Conservation (phyloP, 1,140 invertebrate species). For the Drosophila subpulchrella region DNA sequence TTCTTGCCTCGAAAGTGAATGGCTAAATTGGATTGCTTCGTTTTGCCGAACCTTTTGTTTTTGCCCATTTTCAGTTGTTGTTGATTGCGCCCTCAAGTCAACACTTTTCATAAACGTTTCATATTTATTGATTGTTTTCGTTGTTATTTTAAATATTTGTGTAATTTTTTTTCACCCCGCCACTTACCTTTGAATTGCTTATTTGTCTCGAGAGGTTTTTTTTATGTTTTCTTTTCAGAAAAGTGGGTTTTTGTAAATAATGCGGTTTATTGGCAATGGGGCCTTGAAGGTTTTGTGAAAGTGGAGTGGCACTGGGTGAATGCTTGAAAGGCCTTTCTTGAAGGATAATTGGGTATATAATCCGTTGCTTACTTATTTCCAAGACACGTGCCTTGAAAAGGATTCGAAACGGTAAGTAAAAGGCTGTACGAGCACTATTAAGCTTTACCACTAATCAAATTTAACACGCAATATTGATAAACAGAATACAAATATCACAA, state of each 20-base stretch:
- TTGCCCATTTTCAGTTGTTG: constrained; percentile 33
- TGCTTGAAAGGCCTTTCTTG: constrained; percentile 7
- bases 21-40: constrained; percentile 36
- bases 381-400: constrained; percentile 2
- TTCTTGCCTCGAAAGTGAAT: constrained; percentile 68
- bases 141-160: constrained; percentile 73
- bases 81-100: constrained; percentile 70
- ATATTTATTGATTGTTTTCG: constrained; percentile 74
- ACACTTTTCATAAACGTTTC: constrained; percentile 67
- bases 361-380: not conserved
- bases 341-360: constrained; percentile 15
- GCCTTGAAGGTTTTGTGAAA: constrained; percentile 37
- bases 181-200: constrained; percentile 42
- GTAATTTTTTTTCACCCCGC: constrained; percentile 35
- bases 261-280: constrained; percentile 27
- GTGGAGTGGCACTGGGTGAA: constrained; percentile 9
- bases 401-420: not conserved
- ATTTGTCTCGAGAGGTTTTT: constrained; percentile 34
- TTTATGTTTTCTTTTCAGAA: constrained; percentile 48
- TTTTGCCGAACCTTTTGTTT: constrained; percentile 44
- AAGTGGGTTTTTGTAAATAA: constrained; percentile 24
- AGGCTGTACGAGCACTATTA: too few species aligned
- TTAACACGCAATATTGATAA: not conserved
- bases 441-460: not conserved
- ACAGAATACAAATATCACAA: not conserved